phyloP scores from a whole-genome alignment of 2,797 vertebrate genomes.

The Sarcoramphus papa region DNA sequence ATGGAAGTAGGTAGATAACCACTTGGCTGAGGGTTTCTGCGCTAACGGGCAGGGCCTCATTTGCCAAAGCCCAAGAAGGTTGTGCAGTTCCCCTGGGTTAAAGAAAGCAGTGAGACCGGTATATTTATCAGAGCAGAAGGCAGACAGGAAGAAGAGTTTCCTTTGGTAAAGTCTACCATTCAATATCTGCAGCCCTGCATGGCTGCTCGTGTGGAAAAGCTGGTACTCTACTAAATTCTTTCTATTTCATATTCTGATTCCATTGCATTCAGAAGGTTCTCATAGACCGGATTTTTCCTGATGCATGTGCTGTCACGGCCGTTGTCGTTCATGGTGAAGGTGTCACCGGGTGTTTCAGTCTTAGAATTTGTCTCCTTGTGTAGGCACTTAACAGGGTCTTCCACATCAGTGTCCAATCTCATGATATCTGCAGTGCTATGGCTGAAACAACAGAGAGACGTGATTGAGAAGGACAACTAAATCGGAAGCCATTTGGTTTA shows the following conservation, averaged over 20 bases:
- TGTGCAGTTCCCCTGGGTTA: neutral
- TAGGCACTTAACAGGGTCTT: neutral
- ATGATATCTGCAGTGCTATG: neutral
- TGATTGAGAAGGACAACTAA: accelerated
- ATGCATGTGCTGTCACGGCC: neutral
- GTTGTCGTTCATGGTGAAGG: neutral
- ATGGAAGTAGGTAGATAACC: neutral
- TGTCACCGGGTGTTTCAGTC: neutral
- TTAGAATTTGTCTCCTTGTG: neutral
- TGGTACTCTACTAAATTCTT: neutral
- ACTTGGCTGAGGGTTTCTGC: neutral
- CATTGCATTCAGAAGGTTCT: conserved; percentile 30
- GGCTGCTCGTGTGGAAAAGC: neutral
- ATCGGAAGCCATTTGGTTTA: neutral
- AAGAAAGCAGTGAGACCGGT: neutral
- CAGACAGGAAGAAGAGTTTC: neutral
- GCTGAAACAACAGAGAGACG: neutral
- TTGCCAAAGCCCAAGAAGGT: neutral
- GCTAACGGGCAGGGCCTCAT: neutral
- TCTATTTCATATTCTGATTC: conserved; percentile 8
- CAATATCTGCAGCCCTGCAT: neutral
- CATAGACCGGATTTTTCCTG: neutral
- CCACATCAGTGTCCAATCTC: neutral
- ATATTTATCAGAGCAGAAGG: neutral
- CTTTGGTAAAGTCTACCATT: neutral